Base-by-base conservation (phyloP, 2,797 vertebrate genomes). In the Margarornis squamiger region DNA sequence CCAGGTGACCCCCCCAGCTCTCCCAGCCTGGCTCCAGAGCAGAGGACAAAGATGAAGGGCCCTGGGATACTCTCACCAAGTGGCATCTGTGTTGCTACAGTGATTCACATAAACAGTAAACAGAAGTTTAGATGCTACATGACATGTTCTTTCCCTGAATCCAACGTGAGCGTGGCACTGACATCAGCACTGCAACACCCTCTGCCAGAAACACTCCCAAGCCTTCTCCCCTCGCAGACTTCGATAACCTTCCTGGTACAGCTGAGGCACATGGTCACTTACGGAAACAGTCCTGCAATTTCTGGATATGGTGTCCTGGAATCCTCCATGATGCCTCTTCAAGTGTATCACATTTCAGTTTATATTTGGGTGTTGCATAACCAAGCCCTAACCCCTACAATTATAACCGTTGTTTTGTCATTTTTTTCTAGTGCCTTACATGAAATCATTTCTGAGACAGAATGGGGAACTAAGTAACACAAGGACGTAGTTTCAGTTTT, bases 281-380 rank as follows among this genome's bases (percentile, higher is more conserved):
- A 66, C 23, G 4, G 73, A 78, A 94, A 30, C 48, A 20, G 15
- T 16, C 81, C 83, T 10, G 51, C 54, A 8, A 11, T 78, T 39
- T 27, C 10, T 46, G 72, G 68, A 10, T 17, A 27, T 0, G 58
- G 51, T 26, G 83, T 90, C 81, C 46, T 72, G 88, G 72, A 93
- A 95, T 32, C 43, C 81, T 26, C 8, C 3, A 38, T 82, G 82
- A 94, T 10, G 81, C 5, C 12, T 51, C 92, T 79, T 81, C 93
- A 54, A 32, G 41, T 4, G 10, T 52, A 84, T 95, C 85, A 3
- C 15, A 26, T 92, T 96, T 79, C 95, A 85, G 96, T 95, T 97
- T 93, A 85, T 97, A 95, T 94, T 75, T 84, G 86, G 90, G 92
- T 66, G 43, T 94, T 88, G 95, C 90, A 92, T 88, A 92, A 90